These are phyloP conservation scores for Microplitis demolitor DNA, from an alignment of 1,140 invertebrate species.

Conservation along the genomic window DNA sequence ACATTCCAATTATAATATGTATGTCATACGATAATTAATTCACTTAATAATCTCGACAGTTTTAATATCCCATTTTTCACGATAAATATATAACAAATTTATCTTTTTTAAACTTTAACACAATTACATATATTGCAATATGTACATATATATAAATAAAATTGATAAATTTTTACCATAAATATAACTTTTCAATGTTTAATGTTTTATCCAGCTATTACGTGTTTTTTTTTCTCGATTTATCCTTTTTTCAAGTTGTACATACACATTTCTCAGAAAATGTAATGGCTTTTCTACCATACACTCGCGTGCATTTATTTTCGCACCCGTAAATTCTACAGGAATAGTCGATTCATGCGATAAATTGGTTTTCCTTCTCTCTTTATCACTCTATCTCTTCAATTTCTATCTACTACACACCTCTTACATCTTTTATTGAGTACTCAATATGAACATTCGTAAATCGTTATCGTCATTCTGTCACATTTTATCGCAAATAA, in stretches of 20 bases:
- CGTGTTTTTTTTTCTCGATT: no score
- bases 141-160: no score
- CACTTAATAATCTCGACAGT: not conserved
- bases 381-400: not conserved
- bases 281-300: constrained; percentile 7
- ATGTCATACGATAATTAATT: not conserved
- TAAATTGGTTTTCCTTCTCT: not conserved
- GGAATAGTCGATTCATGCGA: constrained; percentile 5
- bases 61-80: no score
- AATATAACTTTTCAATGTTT: not conserved
- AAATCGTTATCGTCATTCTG: no score
- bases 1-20: constrained; percentile 3
- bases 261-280: not conserved
- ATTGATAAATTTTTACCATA: no score
- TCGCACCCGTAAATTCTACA: constrained; percentile 3
- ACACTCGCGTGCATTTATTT: not conserved
- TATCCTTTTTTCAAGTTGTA: not conserved
- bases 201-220: not conserved
- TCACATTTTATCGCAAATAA: no score
- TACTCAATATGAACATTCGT: no score
- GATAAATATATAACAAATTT: no score
- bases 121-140: no score
- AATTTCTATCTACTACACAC: constrained; percentile 9
- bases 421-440: not conserved
- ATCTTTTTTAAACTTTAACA: no score